A percentile compares a stretch with the other conserved stretches of the same genome.
Conservation (phyloP, 2,888 invertebrate species). For the Agrotis exclamationis region DNA sequence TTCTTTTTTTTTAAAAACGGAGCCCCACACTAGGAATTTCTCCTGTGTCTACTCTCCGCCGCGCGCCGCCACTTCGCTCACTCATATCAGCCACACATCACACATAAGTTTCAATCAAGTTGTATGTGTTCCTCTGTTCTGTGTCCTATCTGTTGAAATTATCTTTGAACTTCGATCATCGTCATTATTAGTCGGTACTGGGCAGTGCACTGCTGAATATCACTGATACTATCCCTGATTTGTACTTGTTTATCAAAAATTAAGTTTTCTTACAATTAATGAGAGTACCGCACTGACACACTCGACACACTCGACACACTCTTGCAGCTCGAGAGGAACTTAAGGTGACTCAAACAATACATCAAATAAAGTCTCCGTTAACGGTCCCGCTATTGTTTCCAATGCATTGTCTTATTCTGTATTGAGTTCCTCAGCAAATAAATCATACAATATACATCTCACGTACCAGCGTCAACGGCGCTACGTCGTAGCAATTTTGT, state of each 20-base stretch:
- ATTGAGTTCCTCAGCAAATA: neutral
- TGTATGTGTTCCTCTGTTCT: neutral
- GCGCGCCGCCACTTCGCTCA: too few species aligned
- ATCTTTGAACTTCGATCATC: neutral
- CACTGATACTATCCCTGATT: too few species aligned
- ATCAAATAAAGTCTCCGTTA: neutral
- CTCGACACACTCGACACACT: too few species aligned
- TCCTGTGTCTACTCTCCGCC: too few species aligned
- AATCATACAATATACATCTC: neutral
- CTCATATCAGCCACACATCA: too few species aligned
- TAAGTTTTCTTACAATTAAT: neutral
- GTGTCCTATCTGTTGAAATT: neutral
- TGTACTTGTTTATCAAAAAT: too few species aligned
- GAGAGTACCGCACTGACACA: neutral
- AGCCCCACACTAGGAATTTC: too few species aligned
- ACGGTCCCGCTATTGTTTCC: slow-evolving; percentile 18
- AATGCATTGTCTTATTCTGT: slow-evolving; percentile 6
- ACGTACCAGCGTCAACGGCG: slow-evolving; percentile 6
- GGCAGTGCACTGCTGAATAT: too few species aligned
- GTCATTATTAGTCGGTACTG: neutral
- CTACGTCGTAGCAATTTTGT: slow-evolving; percentile 1
- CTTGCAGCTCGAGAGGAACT: neutral
- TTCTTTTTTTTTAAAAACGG: too few species aligned
- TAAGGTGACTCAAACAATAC: neutral
- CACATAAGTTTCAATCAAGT: too few species aligned